Conservation (phyloP, 2,888 invertebrate genomes). For the Cheilosia impressa region DNA sequence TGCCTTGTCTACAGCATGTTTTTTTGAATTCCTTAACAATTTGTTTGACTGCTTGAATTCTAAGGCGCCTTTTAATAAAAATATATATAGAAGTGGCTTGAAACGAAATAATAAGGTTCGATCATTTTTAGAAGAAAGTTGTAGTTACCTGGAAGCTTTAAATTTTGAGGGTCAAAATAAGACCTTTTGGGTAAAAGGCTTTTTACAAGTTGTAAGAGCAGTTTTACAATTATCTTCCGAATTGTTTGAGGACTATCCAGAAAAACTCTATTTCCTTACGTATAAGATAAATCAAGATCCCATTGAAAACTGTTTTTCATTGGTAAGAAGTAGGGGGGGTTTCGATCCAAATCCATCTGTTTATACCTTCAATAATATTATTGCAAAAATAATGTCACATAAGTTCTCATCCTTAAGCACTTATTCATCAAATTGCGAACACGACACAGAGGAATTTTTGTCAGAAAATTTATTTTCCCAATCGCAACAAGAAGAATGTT, state of each 20-base stretch:
- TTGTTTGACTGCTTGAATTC: constrained; percentile 2
- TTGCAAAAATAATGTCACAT: too few relatives aligned
- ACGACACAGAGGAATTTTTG: too few relatives aligned
- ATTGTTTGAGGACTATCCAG: constrained; percentile 1
- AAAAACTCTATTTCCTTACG: not conserved
- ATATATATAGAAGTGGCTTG: constrained; percentile 3
- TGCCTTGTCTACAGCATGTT: not conserved
- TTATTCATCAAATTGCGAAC: too few relatives aligned
- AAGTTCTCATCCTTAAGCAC: too few relatives aligned
- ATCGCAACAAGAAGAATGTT: too few relatives aligned
- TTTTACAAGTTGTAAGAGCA: not conserved
- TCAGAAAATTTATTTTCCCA: too few relatives aligned
- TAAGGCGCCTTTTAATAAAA: constrained; percentile 1
- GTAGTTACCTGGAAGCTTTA: not conserved
- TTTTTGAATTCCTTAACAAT: not conserved
- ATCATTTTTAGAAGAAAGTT: not conserved
- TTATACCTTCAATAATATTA: too few relatives aligned
- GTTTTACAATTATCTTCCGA: not conserved
- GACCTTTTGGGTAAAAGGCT: not conserved
- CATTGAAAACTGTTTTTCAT: not conserved
- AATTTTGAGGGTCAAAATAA: constrained; percentile 1
- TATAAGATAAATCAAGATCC: too few relatives aligned
- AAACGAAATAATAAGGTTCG: not conserved
- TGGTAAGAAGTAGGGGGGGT: too few relatives aligned
- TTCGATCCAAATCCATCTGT: too few relatives aligned